Conservation (phyloP, 2,797 vertebrate genomes). For the Alfaro cultratus region DNA sequence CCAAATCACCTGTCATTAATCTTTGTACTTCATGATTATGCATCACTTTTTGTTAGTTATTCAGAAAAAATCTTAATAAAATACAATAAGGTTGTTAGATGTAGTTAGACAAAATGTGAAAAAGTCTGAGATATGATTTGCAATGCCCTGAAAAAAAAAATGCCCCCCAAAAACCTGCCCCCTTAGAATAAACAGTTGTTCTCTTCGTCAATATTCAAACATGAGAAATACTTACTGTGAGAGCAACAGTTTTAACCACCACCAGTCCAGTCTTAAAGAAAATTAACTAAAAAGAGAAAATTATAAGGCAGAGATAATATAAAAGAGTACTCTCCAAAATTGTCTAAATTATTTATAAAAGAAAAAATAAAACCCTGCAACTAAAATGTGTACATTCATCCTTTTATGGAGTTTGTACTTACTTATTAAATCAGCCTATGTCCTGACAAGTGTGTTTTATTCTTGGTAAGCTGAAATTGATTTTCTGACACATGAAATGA, state of each 20-base stretch:
- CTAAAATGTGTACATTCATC: conserved; percentile 18
- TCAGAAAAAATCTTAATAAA: neutral
- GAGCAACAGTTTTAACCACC: neutral
- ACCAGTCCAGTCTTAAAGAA: neutral
- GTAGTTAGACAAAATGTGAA: neutral
- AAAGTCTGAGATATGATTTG: neutral
- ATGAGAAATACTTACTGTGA: neutral
- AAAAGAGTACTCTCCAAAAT: neutral
- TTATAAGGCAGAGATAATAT: neutral
- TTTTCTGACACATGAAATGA: conserved; percentile 91
- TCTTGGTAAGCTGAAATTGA: conserved; percentile 87
- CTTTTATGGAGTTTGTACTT: conserved; percentile 37
- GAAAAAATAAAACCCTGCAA: conserved; percentile 13
- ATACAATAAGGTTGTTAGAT: neutral
- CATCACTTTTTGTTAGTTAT: no score
- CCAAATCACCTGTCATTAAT: no score
- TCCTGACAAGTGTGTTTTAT: conserved; percentile 59
- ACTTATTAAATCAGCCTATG: conserved; percentile 75
- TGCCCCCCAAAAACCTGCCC: neutral
- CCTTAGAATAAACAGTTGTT: neutral
- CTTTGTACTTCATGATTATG: no score
- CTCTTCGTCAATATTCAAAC: neutral
- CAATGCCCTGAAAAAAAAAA: neutral
- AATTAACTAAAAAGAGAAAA: neutral
- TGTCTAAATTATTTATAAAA: neutral